These are phyloP conservation scores for Apodemia duryi DNA, from an alignment of 2,888 invertebrate genomes.

Conservation along the genomic window DNA sequence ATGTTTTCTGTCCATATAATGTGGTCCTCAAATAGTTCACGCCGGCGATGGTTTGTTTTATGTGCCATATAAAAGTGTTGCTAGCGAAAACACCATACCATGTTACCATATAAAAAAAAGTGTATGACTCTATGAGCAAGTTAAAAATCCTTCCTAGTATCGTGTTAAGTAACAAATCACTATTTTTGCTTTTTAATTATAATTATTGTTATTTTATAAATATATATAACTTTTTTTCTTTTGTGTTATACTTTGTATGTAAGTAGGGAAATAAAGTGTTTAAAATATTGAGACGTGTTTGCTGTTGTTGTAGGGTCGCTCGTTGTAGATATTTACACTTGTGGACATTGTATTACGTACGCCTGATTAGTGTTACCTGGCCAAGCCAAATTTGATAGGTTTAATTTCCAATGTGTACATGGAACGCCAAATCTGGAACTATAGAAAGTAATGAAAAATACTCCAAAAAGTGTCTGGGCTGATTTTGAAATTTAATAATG, in stretches of 20 bases:
- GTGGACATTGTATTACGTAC: not conserved
- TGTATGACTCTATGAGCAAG: constrained; percentile 41
- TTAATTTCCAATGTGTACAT: too few relatives aligned
- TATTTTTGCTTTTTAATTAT: constrained; percentile 66
- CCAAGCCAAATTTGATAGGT: not conserved
- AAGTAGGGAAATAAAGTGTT: constrained; percentile 65
- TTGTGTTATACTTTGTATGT: constrained; percentile 59
- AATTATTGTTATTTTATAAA: constrained; percentile 61
- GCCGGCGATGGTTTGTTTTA: constrained; percentile 54
- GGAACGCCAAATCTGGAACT: too few relatives aligned
- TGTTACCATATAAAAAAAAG: constrained; percentile 65
- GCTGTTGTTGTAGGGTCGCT: constrained; percentile 40
- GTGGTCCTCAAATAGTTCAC: constrained; percentile 72
- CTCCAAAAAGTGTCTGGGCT: too few relatives aligned
- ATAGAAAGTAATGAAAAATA: too few relatives aligned
- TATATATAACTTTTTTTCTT: constrained; percentile 52
- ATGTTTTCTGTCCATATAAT: constrained; percentile 20
- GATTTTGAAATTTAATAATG: too few relatives aligned
- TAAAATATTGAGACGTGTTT: constrained; percentile 46
- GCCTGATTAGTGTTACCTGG: not conserved
- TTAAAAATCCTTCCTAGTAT: constrained; percentile 53
- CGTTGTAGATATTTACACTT: constrained; percentile 15
- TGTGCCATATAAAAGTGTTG: constrained; percentile 74
- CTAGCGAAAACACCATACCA: constrained; percentile 69
- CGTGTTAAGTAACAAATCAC: constrained; percentile 56